phyloP scores from a whole-genome alignment of 2,888 invertebrate species.

The Melieria omissa region DNA sequence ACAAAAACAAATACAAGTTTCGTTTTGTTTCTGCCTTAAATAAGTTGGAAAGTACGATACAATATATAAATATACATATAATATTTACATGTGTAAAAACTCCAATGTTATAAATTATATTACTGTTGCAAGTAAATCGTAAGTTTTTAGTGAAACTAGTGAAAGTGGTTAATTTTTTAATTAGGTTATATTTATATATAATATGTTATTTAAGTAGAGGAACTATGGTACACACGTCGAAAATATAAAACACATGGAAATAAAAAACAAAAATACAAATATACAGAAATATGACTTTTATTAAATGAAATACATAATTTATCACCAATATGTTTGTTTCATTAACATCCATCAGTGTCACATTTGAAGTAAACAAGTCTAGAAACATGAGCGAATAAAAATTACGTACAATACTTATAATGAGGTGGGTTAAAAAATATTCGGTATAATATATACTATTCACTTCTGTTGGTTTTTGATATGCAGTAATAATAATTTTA shows the following conservation, averaged over 20 bases:
- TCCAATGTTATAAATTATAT: conserved; percentile 32
- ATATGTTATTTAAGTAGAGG: conserved; percentile 31
- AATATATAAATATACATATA: conserved; percentile 23
- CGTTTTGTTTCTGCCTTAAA: conserved; percentile 33
- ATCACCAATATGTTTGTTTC: conserved; percentile 5
- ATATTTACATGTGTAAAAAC: conserved; percentile 35
- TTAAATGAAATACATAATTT: conserved; percentile 9
- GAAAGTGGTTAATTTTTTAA: conserved; percentile 52
- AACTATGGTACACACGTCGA: conserved; percentile 29
- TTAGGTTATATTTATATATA: conserved; percentile 25
- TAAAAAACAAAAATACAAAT: conserved; percentile 18
- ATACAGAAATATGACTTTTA: conserved; percentile 29
- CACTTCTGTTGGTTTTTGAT: conserved; percentile 30
- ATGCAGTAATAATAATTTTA: conserved; percentile 33
- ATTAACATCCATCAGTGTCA: neutral
- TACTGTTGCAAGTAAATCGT: conserved; percentile 43
- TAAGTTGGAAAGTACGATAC: conserved; percentile 16
- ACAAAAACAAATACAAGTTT: conserved; percentile 27
- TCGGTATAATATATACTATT: conserved; percentile 13
- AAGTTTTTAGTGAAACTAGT: conserved; percentile 56
- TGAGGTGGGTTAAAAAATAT: neutral
- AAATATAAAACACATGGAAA: conserved; percentile 10
- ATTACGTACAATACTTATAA: neutral
- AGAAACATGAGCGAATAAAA: neutral
- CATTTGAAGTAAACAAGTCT: neutral